Evolutionary conservation across 2,888 invertebrate species (phyloP), one percentile per base, ranked within the genome.

Genomic region (Netelia melanura): DNA sequence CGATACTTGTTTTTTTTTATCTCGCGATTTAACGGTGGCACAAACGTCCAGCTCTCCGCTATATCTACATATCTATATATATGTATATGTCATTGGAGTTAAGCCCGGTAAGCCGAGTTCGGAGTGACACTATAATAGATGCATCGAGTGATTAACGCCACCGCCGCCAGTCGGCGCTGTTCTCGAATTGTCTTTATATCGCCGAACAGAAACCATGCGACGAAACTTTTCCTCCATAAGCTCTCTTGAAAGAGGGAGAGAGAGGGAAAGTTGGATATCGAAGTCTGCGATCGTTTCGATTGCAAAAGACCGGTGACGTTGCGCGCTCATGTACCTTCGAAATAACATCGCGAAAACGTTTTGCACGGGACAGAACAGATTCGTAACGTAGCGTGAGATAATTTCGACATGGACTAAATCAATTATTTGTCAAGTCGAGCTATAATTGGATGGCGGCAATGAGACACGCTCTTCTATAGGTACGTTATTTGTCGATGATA

Each of bases 51-150:
- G 75, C 65, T 56, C 14, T 10, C 70, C 61, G n/a, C 10, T 21
- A 38, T 52, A 58, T 56, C 25, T 74, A 14, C 44, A n/a, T 52
- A 58, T 56, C 25, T 74, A 14, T 61, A n/a, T 25, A n/a, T 30
- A 43, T 25, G 38, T 79, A 48, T 58, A 23, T 61, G 62, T 68
- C 74, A 80, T 75, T 75, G 52, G 75, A 30, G 54, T 83, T 52
- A 38, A 74, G 43, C 56, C 56, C 74, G 74, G 61, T 48, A 76
- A 80, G 68, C 76, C 75, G n/a, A 25, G 23, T 21, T n/a, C 44
- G 52, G 70, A 81, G 76, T 84, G 84, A 84, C 84, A 81, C 72
- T 65, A 71, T 77, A 84, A 84, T 84, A 84, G 81, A 84, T 84
- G 80, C 80, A 81, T 80, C 81, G 80, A 52, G 65, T 72, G 84